Conservation (phyloP, 2,888 invertebrate species). For the Sphaerophoria taeniata region DNA sequence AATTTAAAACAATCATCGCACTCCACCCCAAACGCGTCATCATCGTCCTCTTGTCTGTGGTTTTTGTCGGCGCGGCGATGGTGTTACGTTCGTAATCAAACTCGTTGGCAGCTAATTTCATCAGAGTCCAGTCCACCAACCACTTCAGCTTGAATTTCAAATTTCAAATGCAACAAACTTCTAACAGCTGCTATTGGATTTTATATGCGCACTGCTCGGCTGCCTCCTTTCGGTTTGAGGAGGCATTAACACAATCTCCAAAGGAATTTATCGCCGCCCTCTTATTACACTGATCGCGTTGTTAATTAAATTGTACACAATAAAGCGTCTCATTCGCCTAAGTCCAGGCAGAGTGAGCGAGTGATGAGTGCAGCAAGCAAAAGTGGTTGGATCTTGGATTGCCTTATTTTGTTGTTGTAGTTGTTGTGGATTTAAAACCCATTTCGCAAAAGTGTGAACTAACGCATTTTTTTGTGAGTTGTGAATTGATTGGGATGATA, state of each 20-base stretch:
- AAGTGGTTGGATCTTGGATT: not conserved
- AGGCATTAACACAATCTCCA: conserved; percentile 57
- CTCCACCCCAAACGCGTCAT: conserved; percentile 59
- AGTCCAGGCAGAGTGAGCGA: not conserved
- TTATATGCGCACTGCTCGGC: not conserved
- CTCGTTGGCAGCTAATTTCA: conserved; percentile 70
- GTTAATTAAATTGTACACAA: conserved; percentile 71
- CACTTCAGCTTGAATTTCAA: not conserved
- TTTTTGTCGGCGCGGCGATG: not conserved
- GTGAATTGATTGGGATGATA: conserved; percentile 36
- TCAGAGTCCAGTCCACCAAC: conserved; percentile 19
- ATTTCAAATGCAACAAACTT: conserved; percentile 7
- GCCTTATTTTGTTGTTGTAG: not conserved
- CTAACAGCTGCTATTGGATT: conserved; percentile 45
- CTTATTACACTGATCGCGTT: conserved; percentile 68
- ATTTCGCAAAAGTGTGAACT: conserved; percentile 65
- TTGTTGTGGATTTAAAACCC: conserved; percentile 2
- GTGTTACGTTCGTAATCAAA: conserved; percentile 39
- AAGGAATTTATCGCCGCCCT: conserved; percentile 60
- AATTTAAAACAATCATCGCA: conserved; percentile 72
- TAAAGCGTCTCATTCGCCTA: conserved; percentile 63
- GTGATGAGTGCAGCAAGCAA: conserved; percentile 4
- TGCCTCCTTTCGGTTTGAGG: conserved; percentile 21
- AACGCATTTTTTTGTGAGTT: conserved; percentile 35
- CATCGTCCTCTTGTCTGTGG: not conserved